Conservation (phyloP, 2,113 vertebrate species). For the Anser brachyrhynchus region DNA sequence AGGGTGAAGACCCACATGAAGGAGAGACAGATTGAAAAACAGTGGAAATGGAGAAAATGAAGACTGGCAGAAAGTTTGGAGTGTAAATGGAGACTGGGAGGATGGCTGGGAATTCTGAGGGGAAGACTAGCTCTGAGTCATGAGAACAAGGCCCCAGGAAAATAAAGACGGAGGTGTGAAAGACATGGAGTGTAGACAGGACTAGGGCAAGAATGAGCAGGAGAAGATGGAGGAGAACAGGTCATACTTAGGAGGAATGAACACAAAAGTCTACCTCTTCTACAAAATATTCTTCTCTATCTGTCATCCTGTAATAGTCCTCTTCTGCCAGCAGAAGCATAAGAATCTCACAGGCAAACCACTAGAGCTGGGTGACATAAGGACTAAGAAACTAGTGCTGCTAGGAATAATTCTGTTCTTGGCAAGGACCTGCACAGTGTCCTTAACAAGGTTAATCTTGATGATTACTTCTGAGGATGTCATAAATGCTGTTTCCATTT, state of each 20-base stretch:
- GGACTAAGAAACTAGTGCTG: not conserved
- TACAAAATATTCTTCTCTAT: not conserved
- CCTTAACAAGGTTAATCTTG: not conserved
- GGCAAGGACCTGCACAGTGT: not conserved
- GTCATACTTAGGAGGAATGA: not conserved
- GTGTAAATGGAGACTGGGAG: not conserved
- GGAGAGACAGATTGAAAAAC: not conserved
- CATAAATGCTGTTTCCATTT: not conserved
- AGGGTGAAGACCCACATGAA: accelerated
- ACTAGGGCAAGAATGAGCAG: not conserved
- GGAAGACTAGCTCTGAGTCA: not conserved
- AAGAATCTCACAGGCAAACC: not conserved
- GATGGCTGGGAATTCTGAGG: not conserved
- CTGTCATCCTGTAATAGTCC: not conserved
- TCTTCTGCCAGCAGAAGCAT: not conserved
- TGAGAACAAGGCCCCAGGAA: not conserved
- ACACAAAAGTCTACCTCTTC: not conserved
- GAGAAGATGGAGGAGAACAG: not conserved
- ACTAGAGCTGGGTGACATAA: not conserved
- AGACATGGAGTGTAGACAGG: not conserved
- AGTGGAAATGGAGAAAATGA: not conserved
- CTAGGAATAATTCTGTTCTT: not conserved
- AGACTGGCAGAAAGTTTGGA: not conserved
- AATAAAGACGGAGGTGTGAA: not conserved
- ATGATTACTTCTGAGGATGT: not conserved